phyloP scores from a whole-genome alignment of 2,797 vertebrate genomes.

The Paramormyrops hopkinsi region DNA sequence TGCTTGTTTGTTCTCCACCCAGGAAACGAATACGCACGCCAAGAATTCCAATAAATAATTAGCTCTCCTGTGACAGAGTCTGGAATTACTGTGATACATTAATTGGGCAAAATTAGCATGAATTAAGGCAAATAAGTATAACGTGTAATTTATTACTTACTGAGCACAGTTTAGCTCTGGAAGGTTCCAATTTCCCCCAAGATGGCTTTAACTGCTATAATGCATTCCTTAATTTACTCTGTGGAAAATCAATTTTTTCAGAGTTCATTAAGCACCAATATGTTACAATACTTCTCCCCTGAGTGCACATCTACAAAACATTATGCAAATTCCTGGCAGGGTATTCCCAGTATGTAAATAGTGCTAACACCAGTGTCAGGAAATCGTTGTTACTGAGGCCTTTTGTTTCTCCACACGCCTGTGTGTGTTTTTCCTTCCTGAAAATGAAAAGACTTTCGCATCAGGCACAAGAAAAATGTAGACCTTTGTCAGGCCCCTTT shows the following conservation, averaged over 20 bases:
- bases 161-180: conserved; percentile 92
- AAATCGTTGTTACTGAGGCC: conserved; percentile 70
- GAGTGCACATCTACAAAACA: conserved; percentile 88
- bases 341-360: conserved; percentile 96
- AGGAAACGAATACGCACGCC: conserved; percentile 71
- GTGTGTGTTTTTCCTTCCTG: conserved; percentile 46
- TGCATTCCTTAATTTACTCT: conserved; percentile 99
- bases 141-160: conserved; percentile 99
- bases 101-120: conserved; percentile 99
- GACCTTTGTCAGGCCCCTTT: conserved; percentile 21
- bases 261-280: conserved; percentile 99
- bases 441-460: conserved; percentile 44
- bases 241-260: conserved; percentile 99
- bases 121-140: conserved; percentile 99
- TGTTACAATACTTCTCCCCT: conserved; percentile 97
- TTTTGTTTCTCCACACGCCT: conserved; percentile 61
- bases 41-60: conserved; percentile 95
- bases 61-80: conserved; percentile 95
- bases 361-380: conserved; percentile 81
- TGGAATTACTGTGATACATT: conserved; percentile 98
- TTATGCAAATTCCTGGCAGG: conserved; percentile 94
- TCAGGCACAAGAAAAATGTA: background rate
- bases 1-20: conserved; percentile 82
- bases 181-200: conserved; percentile 98
- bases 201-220: conserved; percentile 99